phyloP scores from a whole-genome alignment of 2,888 invertebrate species.

The Herminia tarsipennalis region DNA sequence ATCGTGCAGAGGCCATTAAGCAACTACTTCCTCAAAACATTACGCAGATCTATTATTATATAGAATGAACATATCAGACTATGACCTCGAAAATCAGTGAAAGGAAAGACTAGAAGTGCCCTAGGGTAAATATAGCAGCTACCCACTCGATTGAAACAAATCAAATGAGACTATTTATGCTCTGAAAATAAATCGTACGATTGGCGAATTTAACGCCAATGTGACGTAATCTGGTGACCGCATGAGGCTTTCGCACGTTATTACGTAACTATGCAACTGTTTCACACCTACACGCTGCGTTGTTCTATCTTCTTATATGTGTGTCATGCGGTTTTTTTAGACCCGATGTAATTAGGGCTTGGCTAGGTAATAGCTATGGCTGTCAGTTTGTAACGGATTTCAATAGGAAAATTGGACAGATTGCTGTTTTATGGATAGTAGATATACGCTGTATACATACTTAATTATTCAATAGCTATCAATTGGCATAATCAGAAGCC shows the following conservation, averaged over 20 bases:
- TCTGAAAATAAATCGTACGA: slow-evolving; percentile 51
- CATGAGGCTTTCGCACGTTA: slow-evolving; percentile 46
- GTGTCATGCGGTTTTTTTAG: too few species aligned
- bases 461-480: too few species aligned
- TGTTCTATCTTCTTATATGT: neutral
- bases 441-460: too few species aligned
- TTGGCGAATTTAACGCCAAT: slow-evolving; percentile 57
- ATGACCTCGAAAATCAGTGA: slow-evolving; percentile 27
- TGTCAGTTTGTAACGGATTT: too few species aligned
- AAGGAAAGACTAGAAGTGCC: slow-evolving; percentile 24
- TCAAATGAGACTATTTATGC: slow-evolving; percentile 25
- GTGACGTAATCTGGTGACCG: slow-evolving; percentile 56
- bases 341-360: too few species aligned
- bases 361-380: too few species aligned
- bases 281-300: slow-evolving; percentile 12
- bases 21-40: slow-evolving; percentile 3
- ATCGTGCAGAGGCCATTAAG: slow-evolving; percentile 5
- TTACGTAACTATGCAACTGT: slow-evolving; percentile 54
- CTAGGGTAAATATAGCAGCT: slow-evolving; percentile 20
- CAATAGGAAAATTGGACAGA: too few species aligned
- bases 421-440: too few species aligned
- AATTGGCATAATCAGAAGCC: too few species aligned
- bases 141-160: slow-evolving; percentile 19
- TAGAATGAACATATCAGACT: slow-evolving; percentile 8
- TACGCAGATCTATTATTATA: slow-evolving; percentile 1